A percentile compares a stretch with the other conserved stretches of the same genome.
Conservation (phyloP, 37 sponge, comb jelly and placozoan species). For the Corticium candelabrum region DNA sequence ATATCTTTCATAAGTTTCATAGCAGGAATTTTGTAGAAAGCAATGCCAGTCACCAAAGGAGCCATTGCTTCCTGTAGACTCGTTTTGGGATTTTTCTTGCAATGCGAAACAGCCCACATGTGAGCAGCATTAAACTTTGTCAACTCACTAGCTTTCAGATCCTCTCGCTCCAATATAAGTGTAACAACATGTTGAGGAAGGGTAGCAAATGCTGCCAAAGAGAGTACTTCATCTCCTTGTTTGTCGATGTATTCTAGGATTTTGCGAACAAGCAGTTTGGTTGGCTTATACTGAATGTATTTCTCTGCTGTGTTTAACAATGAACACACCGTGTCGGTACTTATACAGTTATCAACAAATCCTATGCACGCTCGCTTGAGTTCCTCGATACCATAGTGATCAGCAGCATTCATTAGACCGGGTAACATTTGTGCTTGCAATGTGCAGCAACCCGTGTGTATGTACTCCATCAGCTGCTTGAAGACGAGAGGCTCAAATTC, state of each 20-base stretch:
- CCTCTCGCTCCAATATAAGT: slow-evolving; percentile 75
- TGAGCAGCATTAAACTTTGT: slow-evolving; percentile 76
- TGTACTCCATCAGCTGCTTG: slow-evolving; percentile 77
- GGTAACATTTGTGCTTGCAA: slow-evolving; percentile 75
- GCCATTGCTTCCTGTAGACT: slow-evolving; percentile 47
- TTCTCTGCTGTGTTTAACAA: slow-evolving; percentile 76
- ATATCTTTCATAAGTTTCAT: slow-evolving; percentile 74
- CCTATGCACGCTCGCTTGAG: slow-evolving; percentile 75
- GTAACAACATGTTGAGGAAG: slow-evolving; percentile 82
- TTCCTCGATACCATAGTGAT: slow-evolving; percentile 84
- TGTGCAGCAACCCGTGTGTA: slow-evolving; percentile 73
- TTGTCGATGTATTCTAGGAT: slow-evolving; percentile 88
- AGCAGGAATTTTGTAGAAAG: slow-evolving; percentile 69
- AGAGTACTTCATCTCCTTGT: slow-evolving; percentile 69
- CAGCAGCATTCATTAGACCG: slow-evolving; percentile 89
- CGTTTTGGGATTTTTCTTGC: slow-evolving; percentile 20
- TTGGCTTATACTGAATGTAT: slow-evolving; percentile 87
- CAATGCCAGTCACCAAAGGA: slow-evolving; percentile 71
- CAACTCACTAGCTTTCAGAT: slow-evolving; percentile 52
- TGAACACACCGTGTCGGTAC: slow-evolving; percentile 69
- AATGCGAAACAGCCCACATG: slow-evolving; percentile 42
- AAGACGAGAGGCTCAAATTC: slow-evolving; percentile 88
- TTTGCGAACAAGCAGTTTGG: slow-evolving; percentile 68
- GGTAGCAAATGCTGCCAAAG: slow-evolving; percentile 41
- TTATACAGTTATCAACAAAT: slow-evolving; percentile 60